Base-by-base conservation (phyloP, 2,888 invertebrate species). In the Fabriciana adippe region DNA sequence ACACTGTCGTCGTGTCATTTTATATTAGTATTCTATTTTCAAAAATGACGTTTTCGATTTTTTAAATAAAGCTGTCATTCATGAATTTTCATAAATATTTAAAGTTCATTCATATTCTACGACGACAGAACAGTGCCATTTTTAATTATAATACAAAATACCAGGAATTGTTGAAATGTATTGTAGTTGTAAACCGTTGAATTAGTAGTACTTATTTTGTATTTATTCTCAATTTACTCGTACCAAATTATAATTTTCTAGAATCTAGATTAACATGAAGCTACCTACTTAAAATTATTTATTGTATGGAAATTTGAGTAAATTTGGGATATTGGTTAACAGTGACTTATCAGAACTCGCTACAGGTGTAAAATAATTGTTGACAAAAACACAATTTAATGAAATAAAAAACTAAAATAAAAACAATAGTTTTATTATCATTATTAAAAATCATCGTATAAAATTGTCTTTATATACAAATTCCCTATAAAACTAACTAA, bases 371-470 rank as follows among this genome's bases (percentile, higher is more conserved):
- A 77, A 81, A 78, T 76, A 80, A 82, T 85, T 88, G 84, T 87
- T 87, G 84, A 88, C 80, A 83, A 86, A 85, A 85, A 83, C 73
- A 75, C 74, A 87, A 84, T 83, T 83, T 83, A 82, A 67, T 69
- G 54, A 69, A 85, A 84, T 85, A 81, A 89, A 89, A 85, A 72
- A 74, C 79, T 81, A 80, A 87, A 86, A 84, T 83, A 75, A 78
- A 80, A 69, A 79, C 50, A 35, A 74, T 77, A 77, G 79, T 88
- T 89, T 89, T 86, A 87, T 86, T 89, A 78, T 80, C 74, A 48
- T 51, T 59, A 26, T 6, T 48, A 11, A 21, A 59, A 59, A 1
- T 31, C n/a, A 35, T 55, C 15, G 16, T 15, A 11, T n/a, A 35
- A 31, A 31, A 1, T n/a, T 55, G 5, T 11, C 35, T 41, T 41